phyloP scores from a whole-genome alignment of 2,888 invertebrate genomes.

The Elmis aenea region DNA sequence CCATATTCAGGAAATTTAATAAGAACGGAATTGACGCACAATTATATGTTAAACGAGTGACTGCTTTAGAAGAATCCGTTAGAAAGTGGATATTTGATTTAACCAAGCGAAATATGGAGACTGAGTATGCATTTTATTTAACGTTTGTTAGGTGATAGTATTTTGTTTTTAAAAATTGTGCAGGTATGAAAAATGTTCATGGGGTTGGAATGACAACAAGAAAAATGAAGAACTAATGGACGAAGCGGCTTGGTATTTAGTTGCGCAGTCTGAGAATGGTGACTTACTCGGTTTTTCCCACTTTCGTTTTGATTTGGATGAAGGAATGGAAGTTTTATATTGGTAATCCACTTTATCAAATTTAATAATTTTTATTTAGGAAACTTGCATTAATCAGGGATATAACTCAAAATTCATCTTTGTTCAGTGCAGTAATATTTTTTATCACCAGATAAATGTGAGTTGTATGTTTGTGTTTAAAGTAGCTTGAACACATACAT shows the following conservation, averaged over 20 bases:
- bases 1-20: slow-evolving; percentile 57
- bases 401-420: too few species aligned
- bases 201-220: slow-evolving; percentile 74
- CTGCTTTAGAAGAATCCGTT: slow-evolving; percentile 53
- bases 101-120: slow-evolving; percentile 74
- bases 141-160: slow-evolving; percentile 2
- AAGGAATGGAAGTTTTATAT: slow-evolving; percentile 70
- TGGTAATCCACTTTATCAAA: slow-evolving; percentile 51
- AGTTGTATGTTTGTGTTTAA: too few species aligned
- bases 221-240: slow-evolving; percentile 71
- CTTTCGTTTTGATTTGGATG: slow-evolving; percentile 80
- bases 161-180: too few species aligned
- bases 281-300: slow-evolving; percentile 69
- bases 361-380: neutral
- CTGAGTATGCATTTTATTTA: slow-evolving; percentile 52
- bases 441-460: too few species aligned
- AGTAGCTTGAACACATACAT: too few species aligned
- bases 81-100: slow-evolving; percentile 69
- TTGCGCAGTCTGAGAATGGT: slow-evolving; percentile 53
- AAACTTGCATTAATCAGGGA: too few species aligned
- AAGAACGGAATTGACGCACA: slow-evolving; percentile 57
- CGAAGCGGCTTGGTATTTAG: slow-evolving; percentile 67
- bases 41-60: slow-evolving; percentile 56
- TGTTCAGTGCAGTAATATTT: too few species aligned
- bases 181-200: slow-evolving; percentile 68